These are phyloP conservation scores for Chaetoderma sp. DNA, from an alignment of 2,888 invertebrate species.

Conservation along the genomic window DNA sequence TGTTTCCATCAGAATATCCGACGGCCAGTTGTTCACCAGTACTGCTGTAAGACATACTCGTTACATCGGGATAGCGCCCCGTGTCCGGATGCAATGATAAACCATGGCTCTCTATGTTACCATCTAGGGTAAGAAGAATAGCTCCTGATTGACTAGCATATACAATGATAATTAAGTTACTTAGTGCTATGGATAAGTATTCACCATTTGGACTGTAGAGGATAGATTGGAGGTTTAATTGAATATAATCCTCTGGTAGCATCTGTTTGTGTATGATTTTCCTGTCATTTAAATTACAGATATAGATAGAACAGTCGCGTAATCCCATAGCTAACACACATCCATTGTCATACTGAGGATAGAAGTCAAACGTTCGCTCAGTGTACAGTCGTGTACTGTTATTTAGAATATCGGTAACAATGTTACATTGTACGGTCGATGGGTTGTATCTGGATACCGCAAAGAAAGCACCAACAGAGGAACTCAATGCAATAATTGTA, in stretches of 20 bases:
- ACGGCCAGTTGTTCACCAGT: slow-evolving; percentile 49
- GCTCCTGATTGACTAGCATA: slow-evolving; percentile 32
- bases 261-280: slow-evolving; percentile 20
- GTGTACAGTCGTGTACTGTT: slow-evolving; percentile 41
- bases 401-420: slow-evolving; percentile 36
- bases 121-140: slow-evolving; percentile 38
- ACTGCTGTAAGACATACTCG: slow-evolving; percentile 44
- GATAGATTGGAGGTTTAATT: slow-evolving; percentile 41
- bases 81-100: slow-evolving; percentile 20
- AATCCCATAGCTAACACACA: slow-evolving; percentile 47
- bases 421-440: slow-evolving; percentile 42
- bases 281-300: slow-evolving; percentile 36
- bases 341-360: slow-evolving; percentile 44
- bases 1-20: slow-evolving; percentile 48
- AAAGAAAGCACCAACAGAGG: slow-evolving; percentile 40
- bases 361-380: slow-evolving; percentile 51
- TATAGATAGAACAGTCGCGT: slow-evolving; percentile 37
- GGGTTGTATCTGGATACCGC: slow-evolving; percentile 32
- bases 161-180: slow-evolving; percentile 41
- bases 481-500: slow-evolving; percentile 44
- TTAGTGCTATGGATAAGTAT: slow-evolving; percentile 40
- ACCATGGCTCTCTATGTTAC: slow-evolving; percentile 33
- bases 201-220: slow-evolving; percentile 42
- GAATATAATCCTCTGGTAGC: slow-evolving; percentile 19
- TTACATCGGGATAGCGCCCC: slow-evolving; percentile 36